These are phyloP conservation scores for Idaea dimidiata DNA, from an alignment of 2,888 invertebrate genomes.

Conservation along the genomic window DNA sequence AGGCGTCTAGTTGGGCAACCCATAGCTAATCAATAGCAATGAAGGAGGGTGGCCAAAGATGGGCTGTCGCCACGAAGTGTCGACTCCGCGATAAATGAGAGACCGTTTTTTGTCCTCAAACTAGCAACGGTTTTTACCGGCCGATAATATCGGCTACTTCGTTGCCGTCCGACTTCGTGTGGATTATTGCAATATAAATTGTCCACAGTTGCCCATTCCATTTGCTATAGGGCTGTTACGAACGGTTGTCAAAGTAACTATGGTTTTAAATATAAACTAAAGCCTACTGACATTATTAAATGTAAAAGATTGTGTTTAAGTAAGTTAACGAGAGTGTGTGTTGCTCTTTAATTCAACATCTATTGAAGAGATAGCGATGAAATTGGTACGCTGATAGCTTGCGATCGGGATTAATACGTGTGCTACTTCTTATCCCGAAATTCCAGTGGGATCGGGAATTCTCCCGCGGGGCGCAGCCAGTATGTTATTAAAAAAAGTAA, in stretches of 20 bases:
- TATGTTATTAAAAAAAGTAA: too few species aligned
- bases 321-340: too few species aligned
- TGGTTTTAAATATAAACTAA: neutral
- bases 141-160: slow-evolving; percentile 71
- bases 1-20: neutral
- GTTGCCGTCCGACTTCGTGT: slow-evolving; percentile 61
- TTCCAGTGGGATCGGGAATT: too few species aligned
- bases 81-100: slow-evolving; percentile 72
- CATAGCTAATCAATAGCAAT: slow-evolving; percentile 9
- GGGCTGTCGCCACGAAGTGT: slow-evolving; percentile 66
- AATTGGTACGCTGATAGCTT: too few species aligned
- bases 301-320: too few species aligned
- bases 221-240: slow-evolving; percentile 61
- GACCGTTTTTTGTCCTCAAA: slow-evolving; percentile 77
- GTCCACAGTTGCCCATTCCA: slow-evolving; percentile 74
- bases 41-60: slow-evolving; percentile 38
- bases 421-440: too few species aligned
- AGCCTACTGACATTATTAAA: neutral
- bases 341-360: too few species aligned
- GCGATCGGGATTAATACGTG: too few species aligned
- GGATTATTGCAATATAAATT: slow-evolving; percentile 81
- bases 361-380: too few species aligned
- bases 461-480: too few species aligned
- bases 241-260: neutral
- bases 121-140: slow-evolving; percentile 59